Conservation (phyloP, 35 echinoderm and acorn worm species). For the Apostichopus japonicus region DNA sequence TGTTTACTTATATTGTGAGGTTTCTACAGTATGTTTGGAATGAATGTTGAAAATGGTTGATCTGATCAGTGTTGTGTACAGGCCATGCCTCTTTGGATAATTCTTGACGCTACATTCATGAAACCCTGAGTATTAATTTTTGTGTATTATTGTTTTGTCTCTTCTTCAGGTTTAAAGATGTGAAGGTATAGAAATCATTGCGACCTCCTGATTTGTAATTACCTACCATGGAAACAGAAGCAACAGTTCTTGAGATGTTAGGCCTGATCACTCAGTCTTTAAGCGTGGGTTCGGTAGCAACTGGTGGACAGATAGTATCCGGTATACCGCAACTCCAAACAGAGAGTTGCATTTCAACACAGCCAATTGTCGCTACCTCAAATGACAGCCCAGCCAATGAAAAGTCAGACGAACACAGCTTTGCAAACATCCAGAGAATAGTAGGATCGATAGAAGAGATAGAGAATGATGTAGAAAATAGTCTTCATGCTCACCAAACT, state of each 20-base stretch:
- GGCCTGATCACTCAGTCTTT: neutral
- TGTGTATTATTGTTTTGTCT: no score
- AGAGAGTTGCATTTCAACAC: neutral
- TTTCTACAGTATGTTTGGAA: no score
- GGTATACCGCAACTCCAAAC: neutral
- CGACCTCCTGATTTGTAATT: no score
- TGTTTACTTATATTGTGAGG: no score
- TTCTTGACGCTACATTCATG: no score
- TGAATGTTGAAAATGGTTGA: no score
- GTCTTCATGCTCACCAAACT: neutral
- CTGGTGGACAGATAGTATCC: neutral
- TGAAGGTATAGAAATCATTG: no score
- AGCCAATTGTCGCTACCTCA: neutral
- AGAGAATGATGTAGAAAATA: neutral
- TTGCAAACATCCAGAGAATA: neutral
- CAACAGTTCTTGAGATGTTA: neutral
- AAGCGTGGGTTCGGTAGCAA: neutral
- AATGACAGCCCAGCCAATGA: neutral
- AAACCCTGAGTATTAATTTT: no score
- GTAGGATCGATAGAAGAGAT: neutral
- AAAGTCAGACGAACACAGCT: neutral
- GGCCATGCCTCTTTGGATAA: no score
- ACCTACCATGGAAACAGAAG: neutral
- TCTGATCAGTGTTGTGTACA: no score
- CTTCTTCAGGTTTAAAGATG: no score